These are phyloP conservation scores for Melinopterus prodromus DNA, from an alignment of 2,888 invertebrate species.

Conservation along the genomic window DNA sequence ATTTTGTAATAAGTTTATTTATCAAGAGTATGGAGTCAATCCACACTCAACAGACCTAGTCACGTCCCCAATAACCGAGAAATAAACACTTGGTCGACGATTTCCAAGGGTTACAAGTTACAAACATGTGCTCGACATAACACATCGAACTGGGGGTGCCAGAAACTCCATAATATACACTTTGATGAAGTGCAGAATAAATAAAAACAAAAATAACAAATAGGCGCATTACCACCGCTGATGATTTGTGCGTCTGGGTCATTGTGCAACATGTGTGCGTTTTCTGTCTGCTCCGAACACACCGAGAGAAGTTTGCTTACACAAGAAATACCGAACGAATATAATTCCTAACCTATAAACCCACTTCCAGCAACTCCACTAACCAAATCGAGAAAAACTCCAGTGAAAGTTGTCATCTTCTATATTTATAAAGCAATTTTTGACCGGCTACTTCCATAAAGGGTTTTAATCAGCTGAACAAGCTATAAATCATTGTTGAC, in stretches of 20 bases:
- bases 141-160: background rate
- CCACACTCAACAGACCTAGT: background rate
- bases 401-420: background rate
- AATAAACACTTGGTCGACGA: background rate
- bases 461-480: background rate
- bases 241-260: background rate
- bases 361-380: background rate
- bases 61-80: background rate
- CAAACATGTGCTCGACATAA: background rate
- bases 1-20: background rate
- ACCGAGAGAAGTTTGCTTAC: background rate
- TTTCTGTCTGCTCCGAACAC: background rate
- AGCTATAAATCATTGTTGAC: too few relatives aligned
- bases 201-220: background rate
- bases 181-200: background rate
- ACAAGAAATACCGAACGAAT: background rate
- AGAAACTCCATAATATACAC: background rate
- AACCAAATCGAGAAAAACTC: background rate
- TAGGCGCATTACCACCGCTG: background rate
- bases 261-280: background rate
- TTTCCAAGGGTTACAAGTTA: background rate
- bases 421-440: background rate
- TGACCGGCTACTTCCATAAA: background rate
- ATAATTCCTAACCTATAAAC: constrained; percentile 4
- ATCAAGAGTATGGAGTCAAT: background rate